Conservation (phyloP, 2,888 invertebrate species). For the Anaspis maculata region DNA sequence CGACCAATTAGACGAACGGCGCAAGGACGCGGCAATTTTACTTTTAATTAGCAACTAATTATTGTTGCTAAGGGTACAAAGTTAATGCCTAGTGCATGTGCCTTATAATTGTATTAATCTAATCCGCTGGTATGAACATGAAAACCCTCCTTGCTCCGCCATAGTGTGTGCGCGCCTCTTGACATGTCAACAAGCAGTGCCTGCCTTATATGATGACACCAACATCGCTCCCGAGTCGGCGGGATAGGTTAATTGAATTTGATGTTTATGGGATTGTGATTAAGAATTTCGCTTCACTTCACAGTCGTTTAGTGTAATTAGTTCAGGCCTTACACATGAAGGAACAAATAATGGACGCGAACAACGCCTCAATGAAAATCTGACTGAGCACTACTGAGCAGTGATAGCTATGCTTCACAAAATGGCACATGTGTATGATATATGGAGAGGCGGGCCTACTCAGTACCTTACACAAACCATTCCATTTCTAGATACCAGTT, state of each 20-base stretch:
- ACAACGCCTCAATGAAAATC: too few relatives aligned
- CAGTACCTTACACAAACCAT: too few relatives aligned
- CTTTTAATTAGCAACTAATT: constrained; percentile 29
- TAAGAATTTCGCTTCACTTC: constrained; percentile 6
- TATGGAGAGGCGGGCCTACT: too few relatives aligned
- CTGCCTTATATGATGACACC: constrained; percentile 11
- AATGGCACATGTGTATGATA: too few relatives aligned
- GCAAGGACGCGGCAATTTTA: constrained; percentile 25
- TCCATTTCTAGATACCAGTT: too few relatives aligned
- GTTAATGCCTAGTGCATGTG: too few relatives aligned
- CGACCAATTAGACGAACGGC: constrained; percentile 29
- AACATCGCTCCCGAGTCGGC: constrained; percentile 2
- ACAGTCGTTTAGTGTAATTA: too few relatives aligned
- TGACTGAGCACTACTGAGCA: too few relatives aligned
- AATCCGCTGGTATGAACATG: constrained; percentile 9
- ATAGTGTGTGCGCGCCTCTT: too few relatives aligned
- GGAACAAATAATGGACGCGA: too few relatives aligned
- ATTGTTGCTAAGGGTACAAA: constrained; percentile 19
- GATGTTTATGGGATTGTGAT: constrained; percentile 8
- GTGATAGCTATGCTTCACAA: too few relatives aligned
- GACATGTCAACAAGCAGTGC: constrained; percentile 10
- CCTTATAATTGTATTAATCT: constrained; percentile 11
- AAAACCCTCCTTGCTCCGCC: constrained; percentile 13
- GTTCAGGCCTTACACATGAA: too few relatives aligned
- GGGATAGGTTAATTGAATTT: constrained; percentile 6